These are phyloP conservation scores for Grammomys dolichurus DNA, from an alignment of 2,113 vertebrate species.

Conservation along the genomic window DNA sequence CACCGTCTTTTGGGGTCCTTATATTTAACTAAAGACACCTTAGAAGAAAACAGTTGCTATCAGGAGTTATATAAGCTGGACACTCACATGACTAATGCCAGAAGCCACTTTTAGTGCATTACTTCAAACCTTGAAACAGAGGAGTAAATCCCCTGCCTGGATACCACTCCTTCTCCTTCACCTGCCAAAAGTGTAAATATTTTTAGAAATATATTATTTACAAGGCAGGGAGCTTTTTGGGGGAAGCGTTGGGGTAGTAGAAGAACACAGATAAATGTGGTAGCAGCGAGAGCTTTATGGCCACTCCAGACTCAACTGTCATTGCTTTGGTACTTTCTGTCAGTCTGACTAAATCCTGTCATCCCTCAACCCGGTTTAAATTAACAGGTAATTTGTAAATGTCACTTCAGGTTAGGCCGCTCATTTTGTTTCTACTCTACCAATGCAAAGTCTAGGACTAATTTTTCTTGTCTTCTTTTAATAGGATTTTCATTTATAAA, in stretches of 20 bases:
- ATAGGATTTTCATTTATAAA: constrained; percentile 99
- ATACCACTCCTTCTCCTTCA: constrained; percentile 70
- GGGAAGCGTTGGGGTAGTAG: constrained; percentile 65
- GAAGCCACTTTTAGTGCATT: constrained; percentile 78
- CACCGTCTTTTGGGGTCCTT: constrained; percentile 70
- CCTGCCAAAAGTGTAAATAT: constrained; percentile 86
- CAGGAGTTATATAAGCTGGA: constrained; percentile 48
- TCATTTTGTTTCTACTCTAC: constrained; percentile 99
- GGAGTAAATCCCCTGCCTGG: constrained; percentile 40
- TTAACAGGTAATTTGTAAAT: constrained; percentile 99
- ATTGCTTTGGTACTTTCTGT: constrained; percentile 95
- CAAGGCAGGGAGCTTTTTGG: constrained; percentile 82
- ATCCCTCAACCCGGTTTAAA: constrained; percentile 99
- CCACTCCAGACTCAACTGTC: constrained; percentile 93
- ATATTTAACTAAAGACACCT: constrained; percentile 74
- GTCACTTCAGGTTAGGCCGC: constrained; percentile 99
- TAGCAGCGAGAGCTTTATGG: constrained; percentile 90
- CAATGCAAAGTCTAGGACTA: constrained; percentile 95
- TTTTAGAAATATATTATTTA: constrained; percentile 89
- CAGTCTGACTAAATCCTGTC: constrained; percentile 97
- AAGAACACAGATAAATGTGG: constrained; percentile 87
- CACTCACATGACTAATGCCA: constrained; percentile 73
- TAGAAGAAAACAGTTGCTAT: constrained; percentile 77
- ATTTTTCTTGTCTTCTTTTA: constrained; percentile 99
- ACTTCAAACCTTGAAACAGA: constrained; percentile 65